Evolutionary conservation across 2,797 vertebrate genomes (phyloP), one percentile per base, ranked within the genome.

Genomic region (Denticeps clupeoides): DNA sequence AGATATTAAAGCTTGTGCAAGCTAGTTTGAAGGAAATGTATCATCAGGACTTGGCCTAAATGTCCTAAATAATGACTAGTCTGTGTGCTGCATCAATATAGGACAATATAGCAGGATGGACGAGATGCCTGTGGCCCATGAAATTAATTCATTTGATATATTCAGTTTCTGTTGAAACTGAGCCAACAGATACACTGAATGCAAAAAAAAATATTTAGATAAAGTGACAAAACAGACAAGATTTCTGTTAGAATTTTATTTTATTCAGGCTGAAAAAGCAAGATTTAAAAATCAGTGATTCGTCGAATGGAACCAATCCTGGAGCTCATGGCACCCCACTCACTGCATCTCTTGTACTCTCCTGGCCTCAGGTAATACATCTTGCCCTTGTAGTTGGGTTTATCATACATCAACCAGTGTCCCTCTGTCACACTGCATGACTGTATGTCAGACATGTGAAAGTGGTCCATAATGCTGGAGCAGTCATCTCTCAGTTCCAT

Each of bases 381-480:
- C 3, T 64, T 71, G 1, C 79, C 79, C 53, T 58, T 77, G 69
- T 78, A 80, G 69, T 75, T 58, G 7, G 76, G 54, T 19, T 77
- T 79, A 46, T 87, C 77, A 1, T 78, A 81, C 52, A 82, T 73
- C 44, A 84, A 60, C 73, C 82, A 83, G 58, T 70, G 73, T 48
- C 77, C 80, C 1, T 81, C 75, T 58, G 78, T 67, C 63, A 80
- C 70, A 0, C 43, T 68, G 62, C 83, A 67, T 38, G 74, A 86
- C 63, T 71, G 76, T 65, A 68, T 69, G 54, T 82, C 69, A 18
- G 54, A 58, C 45, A 72, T 55, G 18, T n/a, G 67, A 66, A 81
- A 77, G 11, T 68, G 72, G 4, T 69, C 77, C 60, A 65, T 64
- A 51, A 79, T 52, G 58, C 65, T 72, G 49, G 76, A 50, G 49